Evolutionary conservation across 2,113 vertebrate genomes (phyloP), one percentile per base, ranked within the genome.

Genomic region (Megaceryle maxima): DNA sequence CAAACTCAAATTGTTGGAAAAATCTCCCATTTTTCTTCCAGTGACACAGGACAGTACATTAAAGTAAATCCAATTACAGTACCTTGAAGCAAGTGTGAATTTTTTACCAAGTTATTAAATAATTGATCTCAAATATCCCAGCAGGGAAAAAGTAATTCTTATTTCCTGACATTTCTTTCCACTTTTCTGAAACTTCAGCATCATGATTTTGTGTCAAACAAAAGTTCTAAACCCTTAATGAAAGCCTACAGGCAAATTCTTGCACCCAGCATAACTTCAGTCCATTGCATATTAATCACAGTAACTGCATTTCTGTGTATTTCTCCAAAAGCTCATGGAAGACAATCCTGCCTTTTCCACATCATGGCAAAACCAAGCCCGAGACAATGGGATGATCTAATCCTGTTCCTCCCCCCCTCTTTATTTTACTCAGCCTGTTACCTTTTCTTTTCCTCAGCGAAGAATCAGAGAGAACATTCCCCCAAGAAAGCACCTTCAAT

Each of bases 61-160:
- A 76, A 83, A 93, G 57, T 62, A 90, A 92, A 90, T 51, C 67
- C 55, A 91, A 89, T 87, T 88, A 85, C 11, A 67, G 13, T 88
- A 94, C 59, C 87, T 91, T 80, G 55, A 90, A 94, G 92, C 46
- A 96, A 87, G 10, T 37, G 70, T 73, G 31, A 90, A 70, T 63
- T 88, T 95, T 93, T 93, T 86, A 82, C 75, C 1, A 4, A 56
- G 82, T 80, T 88, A 90, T 26, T 96, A 33, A 97, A 95, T 94
- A 90, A 96, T 93, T 93, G 22, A 92, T 95, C 59, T 81, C 80
- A 90, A 90, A 70, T 77, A 77, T 39, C n/a, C 31, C 55, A 88
- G 37, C n/a, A 90, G 72, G 29, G 43, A 16, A 29, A 80, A 84
- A 66, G 39, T 39, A 66, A 67, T 84, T 85, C 50, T 85, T 73